Evolutionary conservation across 2,888 invertebrate genomes (phyloP), one percentile per base, ranked within the genome.

Genomic region (Tuberolachnus salignus): DNA sequence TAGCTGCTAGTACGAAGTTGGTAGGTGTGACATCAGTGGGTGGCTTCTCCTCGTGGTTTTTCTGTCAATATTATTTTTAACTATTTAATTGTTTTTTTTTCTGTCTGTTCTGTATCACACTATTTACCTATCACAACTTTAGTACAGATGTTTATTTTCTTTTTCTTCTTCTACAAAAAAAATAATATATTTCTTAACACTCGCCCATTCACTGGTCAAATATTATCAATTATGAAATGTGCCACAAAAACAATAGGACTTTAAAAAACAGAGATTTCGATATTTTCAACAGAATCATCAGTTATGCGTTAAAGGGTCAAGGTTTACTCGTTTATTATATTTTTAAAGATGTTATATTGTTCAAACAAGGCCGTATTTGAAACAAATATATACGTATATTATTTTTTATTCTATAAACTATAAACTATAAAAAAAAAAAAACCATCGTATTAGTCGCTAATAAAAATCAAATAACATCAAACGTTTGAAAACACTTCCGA

Each of bases 251-350:
- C 23, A 51, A 34, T 51, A 67, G 23, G 14, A 21, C 1, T 3
- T 51, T 51, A 13, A 3, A 67, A 3, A 23, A 14, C n/a, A 46
- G 64, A n/a, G n/a, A n/a, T 19, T 64, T 67, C 53, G 42, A 71
- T 57, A 57, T 71, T 71, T 57, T 8, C 42, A 53, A 57, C 57
- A 44, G n/a, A 71, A 57, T 13, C 57, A 8, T 21, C 6, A 57
- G 55, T 55, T 57, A 59, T 59, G 59, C 49, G 59, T 59, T 71
- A 71, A n/a, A 72, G 19, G 46, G 49, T 61, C 72, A 61, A 72
- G 72, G 72, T 72, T 72, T 71, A 34, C 34, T 34, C 34, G 26
- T 71, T 0, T 71, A 46, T 16, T 21, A 26, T 51, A 49, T 26
- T 34, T n/a, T 34, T 34, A 34, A 26, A 3, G 21, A 46, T 1